Percentiles rank a stretch among this genome's conserved stretches.
These are phyloP conservation scores for Willowsia nigromaculata DNA, from an alignment of 2,888 invertebrate genomes.

Conservation along the genomic window DNA sequence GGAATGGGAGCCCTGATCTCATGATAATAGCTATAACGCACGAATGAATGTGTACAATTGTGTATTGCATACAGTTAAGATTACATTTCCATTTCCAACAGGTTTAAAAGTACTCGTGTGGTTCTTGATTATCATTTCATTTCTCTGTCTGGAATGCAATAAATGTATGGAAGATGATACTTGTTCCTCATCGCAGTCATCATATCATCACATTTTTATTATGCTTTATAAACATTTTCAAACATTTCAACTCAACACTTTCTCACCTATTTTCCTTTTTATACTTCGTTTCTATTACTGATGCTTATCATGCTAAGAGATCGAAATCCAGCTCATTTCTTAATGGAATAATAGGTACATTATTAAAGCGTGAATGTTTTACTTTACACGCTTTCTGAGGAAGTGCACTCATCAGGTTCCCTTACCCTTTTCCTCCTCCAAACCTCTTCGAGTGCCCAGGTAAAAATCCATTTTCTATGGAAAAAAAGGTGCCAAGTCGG, in stretches of 20 bases:
- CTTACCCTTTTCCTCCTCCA: neutral
- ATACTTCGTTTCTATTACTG: neutral
- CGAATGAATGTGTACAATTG: neutral
- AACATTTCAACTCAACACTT: slow-evolving; percentile 3
- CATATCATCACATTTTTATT: neutral
- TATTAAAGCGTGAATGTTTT: slow-evolving; percentile 9
- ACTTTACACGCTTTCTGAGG: slow-evolving; percentile 10
- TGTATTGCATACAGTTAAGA: neutral
- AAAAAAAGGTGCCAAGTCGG: slow-evolving; percentile 37
- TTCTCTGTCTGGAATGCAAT: neutral
- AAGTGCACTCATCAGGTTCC: slow-evolving; percentile 27
- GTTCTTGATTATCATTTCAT: neutral
- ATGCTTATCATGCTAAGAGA: neutral
- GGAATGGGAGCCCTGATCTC: neutral
- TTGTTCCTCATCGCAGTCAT: neutral
- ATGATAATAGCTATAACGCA: neutral
- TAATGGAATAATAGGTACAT: neutral
- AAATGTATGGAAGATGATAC: neutral
- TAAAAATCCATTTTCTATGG: slow-evolving; percentile 16
- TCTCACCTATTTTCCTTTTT: neutral
- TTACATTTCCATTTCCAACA: neutral
- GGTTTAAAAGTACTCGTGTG: neutral
- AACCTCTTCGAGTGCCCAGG: neutral
- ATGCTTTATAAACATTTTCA: neutral
- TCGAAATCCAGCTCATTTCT: neutral